These are phyloP conservation scores for Chiloscyllium punctatum DNA, from an alignment of 2,797 vertebrate genomes.

Conservation along the genomic window DNA sequence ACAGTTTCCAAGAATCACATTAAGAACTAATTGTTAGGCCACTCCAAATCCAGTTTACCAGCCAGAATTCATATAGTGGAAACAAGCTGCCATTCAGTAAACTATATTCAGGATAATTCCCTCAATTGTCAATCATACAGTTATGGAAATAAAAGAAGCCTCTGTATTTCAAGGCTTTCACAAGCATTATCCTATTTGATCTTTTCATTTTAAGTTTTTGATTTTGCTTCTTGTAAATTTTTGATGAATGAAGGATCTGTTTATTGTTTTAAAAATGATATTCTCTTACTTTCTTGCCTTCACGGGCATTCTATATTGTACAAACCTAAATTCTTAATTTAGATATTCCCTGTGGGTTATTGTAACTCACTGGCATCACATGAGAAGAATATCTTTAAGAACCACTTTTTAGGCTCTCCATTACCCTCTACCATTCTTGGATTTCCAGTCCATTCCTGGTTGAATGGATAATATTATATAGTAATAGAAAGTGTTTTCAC, in stretches of 20 bases:
- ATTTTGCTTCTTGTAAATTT: background rate
- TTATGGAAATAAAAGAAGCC: background rate
- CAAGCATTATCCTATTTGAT: background rate
- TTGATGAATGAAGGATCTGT: background rate
- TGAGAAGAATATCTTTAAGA: background rate
- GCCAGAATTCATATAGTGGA: too few relatives aligned
- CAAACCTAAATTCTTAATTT: background rate
- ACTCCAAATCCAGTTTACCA: too few relatives aligned
- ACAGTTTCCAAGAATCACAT: background rate
- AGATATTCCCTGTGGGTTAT: too few relatives aligned
- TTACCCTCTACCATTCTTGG: too few relatives aligned
- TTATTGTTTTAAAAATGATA: background rate
- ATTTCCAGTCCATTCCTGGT: too few relatives aligned
- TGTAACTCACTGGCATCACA: background rate
- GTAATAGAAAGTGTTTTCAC: too few relatives aligned
- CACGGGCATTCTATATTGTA: background rate
- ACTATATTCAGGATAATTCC: too few relatives aligned
- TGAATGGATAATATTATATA: too few relatives aligned
- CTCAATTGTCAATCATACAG: too few relatives aligned
- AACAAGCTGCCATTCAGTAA: too few relatives aligned
- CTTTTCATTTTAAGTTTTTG: background rate
- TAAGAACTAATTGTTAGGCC: background rate
- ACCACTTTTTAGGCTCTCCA: too few relatives aligned
- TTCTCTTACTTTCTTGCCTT: background rate
- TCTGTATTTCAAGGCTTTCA: background rate